Percentiles rank a stretch among this genome's conserved stretches.
Evolutionary conservation across 2,888 invertebrate species (phyloP).

Genomic region (Agrotis ipsilon): DNA sequence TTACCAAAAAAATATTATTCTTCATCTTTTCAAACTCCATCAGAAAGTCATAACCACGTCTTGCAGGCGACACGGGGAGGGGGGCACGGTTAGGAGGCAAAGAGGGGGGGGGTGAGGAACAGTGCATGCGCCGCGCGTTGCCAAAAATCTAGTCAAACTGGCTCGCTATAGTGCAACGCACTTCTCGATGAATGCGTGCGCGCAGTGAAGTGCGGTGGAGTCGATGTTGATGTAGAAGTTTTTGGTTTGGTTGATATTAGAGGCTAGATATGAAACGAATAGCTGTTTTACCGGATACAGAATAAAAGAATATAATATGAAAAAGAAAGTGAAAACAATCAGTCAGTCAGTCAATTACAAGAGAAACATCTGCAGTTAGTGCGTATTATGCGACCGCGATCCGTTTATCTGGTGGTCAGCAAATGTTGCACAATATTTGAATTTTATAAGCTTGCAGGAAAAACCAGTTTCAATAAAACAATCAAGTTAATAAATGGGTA

Average conservation of each 20-base stretch:
- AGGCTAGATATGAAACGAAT: neutral
- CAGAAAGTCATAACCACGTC: slow-evolving; percentile 80
- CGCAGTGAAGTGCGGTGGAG: slow-evolving; percentile 72
- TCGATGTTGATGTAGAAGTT: slow-evolving; percentile 16
- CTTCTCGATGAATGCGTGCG: slow-evolving; percentile 84
- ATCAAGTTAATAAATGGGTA: too few relatives aligned
- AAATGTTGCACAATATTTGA: too few relatives aligned
- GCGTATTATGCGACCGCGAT: too few relatives aligned
- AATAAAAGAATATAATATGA: too few relatives aligned
- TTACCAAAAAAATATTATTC: slow-evolving; percentile 34
- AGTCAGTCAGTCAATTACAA: too few relatives aligned
- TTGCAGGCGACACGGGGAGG: slow-evolving; percentile 62
- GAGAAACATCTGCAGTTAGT: too few relatives aligned
- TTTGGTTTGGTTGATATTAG: neutral
- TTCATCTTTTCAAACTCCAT: slow-evolving; percentile 73
- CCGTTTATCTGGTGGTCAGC: too few relatives aligned
- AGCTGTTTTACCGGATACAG: too few relatives aligned
- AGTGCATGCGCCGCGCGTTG: slow-evolving; percentile 75
- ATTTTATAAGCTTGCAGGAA: too few relatives aligned
- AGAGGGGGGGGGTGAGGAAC: slow-evolving; percentile 60
- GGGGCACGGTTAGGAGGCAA: slow-evolving; percentile 54
- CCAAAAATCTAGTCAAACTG: slow-evolving; percentile 91
- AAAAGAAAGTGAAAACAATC: too few relatives aligned
- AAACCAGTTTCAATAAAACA: too few relatives aligned
- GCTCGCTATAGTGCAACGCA: slow-evolving; percentile 90